Base-by-base conservation (phyloP, 2,888 invertebrate species). In the Acleris emargana region DNA sequence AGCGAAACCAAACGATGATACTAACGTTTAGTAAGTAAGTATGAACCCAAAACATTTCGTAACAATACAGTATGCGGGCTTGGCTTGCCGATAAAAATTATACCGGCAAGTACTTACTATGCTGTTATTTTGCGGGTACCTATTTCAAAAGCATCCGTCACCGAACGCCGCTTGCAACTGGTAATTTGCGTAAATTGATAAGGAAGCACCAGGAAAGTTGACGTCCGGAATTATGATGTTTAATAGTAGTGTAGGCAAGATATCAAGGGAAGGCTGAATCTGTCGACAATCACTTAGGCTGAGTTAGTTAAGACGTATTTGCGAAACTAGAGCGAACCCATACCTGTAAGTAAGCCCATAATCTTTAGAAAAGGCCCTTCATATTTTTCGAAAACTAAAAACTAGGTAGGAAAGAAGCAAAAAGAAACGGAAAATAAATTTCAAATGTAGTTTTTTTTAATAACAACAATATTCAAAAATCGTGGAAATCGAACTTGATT, bases 1-100 rank as follows among this genome's bases (percentile, higher is more conserved):
- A 89, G 89, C 85, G 89, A 88, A 89, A 88, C 76, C 75, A 72
- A 77, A 79, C 13, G 38, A 38, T 79, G 78, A 84, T 87, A 85
- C 54, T 76, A 77, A 80, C 79, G 80, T 76, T 83, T 78, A 38
- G 79, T 79, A 42, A 20, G 42, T 20, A 22, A 55, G 55, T 28
- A 43, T 43, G 43, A 43, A 43, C 77, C 78, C 77, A 78, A 71
- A 78, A 80, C 76, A 74, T 87, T 84, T 85, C 80, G 87, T 80
- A 87, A 87, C 74, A 61, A 69, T 38, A 38, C 68, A 70, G 70
- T 72, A 88, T 87, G 79, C 85, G 87, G 86, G 87, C 76, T 63
- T 71, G 70, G 69, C 72, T 71, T 70, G 72, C 69, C 73, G 73
- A 77, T 78, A 76, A 73, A 75, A 73, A 77, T 74, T 74, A 69